Evolutionary conservation across 2,797 vertebrate genomes (phyloP), one percentile per base, ranked within the genome.

Genomic region (Enteromius argenteus): DNA sequence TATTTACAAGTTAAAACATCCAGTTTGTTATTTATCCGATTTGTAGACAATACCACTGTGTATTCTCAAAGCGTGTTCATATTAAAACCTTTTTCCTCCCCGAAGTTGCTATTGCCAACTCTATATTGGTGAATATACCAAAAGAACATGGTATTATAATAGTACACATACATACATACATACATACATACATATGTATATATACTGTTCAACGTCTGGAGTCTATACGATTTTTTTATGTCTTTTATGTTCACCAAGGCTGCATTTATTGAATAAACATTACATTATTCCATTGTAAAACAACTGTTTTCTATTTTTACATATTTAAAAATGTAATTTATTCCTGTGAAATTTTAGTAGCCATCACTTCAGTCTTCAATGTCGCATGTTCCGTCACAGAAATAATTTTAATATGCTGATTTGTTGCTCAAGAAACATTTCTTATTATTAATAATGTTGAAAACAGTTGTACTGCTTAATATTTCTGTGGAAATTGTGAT

Each of bases 1-100:
- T 60, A 58, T 81, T 81, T 81, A 72, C n/a, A 71, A 71, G 15
- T 4, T 21, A 60, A 62, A 60, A 44, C 23, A 71, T 71, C 51
- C 23, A 71, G 51, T 27, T 56, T 1, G 10, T 32, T 49, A 81
- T 81, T 73, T n/a, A 81, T 73, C 58, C 39, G 73, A 46, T 81
- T 81, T 81, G 56, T 73, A 46, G 21, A 23, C 14, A 81, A 73
- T 17, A 73, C 51, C 32, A 58, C 73, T 17, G 51, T 58, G 21
- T 76, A 10, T 76, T 76, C 21, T 76, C 21, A 76, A 75, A 76
- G 39, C 0, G 1, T 39, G 35, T 23, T 58, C 35, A 23, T 74
- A 51, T 56, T 27, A 39, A 76, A 58, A 76, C 21, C 30, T 17
- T 39, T 7, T 37, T n/a, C 0, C 11, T 5, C 46, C 9, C 4